Evolutionary conservation across 1,140 invertebrate genomes (phyloP), one percentile per base, ranked within the genome.

Genomic region (Harlomillsia oculata): DNA sequence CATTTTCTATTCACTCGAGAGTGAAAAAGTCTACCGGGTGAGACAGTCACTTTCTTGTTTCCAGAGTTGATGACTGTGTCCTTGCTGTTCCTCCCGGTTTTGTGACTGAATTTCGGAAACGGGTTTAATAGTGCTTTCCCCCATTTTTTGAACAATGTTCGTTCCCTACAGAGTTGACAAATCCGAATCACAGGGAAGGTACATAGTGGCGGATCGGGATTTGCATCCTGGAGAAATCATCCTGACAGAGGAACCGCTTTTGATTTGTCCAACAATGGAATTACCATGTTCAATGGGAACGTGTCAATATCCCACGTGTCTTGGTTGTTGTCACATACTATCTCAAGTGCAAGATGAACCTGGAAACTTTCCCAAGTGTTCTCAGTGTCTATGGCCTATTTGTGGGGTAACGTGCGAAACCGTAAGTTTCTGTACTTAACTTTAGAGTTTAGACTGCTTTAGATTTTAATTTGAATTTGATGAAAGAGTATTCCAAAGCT

Each of bases 231-330:
- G 82, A 23, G 82, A 85, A 69, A 65, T 82, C 26, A 77, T 87
- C 13, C 82, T 83, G 61, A 70, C 76, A 1, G 84, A 87, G 68
- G 71, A 69, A 37, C 79, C 84, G 0, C 64, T 86, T 2, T 71
- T 85, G 14, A 66, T 78, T 26, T 83, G 83, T 0, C 64, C 67
- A 5, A 48, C 25, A 32, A 48, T 48, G 45, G 21, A 32, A 32
- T 28, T 32, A 3, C 16, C 20, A 18, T 28, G 18, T 3, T 48
- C 45, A 1, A n/a, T n/a, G n/a, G n/a, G n/a, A n/a, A n/a, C n/a
- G n/a, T n/a, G n/a, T 13, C 29, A 32, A 13, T 48, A 48, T 16
- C 45, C 45, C 6, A 48, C 45, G 9, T 48, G 45, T 30, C 6
- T 48, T 9, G 45, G 45, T 4, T 48, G 45, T 21, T 48, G 45